A percentile compares a stretch with the other conserved stretches of the same genome.
Conservation (phyloP, 1,140 invertebrate species). For the Rhynchophorus ferrugineus region DNA sequence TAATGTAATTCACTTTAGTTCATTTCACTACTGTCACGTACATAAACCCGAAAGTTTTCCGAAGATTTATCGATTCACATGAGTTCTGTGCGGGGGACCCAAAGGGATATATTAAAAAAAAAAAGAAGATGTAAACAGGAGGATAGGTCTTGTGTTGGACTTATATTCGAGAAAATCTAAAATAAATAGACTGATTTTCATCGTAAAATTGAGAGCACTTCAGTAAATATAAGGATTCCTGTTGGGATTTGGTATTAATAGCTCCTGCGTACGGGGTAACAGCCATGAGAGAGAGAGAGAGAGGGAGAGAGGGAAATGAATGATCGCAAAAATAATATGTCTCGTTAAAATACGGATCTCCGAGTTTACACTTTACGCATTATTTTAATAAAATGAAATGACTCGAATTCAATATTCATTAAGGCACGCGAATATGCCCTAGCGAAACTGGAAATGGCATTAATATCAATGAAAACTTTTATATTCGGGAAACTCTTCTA, state of each 20-base stretch:
- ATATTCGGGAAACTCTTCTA: too few relatives aligned
- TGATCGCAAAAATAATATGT: constrained; percentile 17
- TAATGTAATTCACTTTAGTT: too few relatives aligned
- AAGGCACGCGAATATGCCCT: constrained; percentile 1
- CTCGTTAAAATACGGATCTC: constrained; percentile 10
- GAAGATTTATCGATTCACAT: too few relatives aligned
- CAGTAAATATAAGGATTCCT: constrained; percentile 7
- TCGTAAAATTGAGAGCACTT: constrained; percentile 14
- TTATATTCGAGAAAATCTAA: background rate
- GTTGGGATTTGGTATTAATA: constrained; percentile 17
- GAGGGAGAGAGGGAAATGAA: too few relatives aligned
- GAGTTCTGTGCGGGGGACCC: too few relatives aligned
- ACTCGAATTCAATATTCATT: constrained; percentile 9
- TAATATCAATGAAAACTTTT: background rate
- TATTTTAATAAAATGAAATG: constrained; percentile 17
- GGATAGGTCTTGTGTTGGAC: background rate
- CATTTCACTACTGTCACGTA: too few relatives aligned
- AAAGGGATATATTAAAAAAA: background rate
- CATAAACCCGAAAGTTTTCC: too few relatives aligned
- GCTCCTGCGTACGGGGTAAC: constrained; percentile 2
- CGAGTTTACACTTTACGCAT: constrained; percentile 9
- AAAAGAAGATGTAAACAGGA: too few relatives aligned
- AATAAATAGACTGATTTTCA: background rate
- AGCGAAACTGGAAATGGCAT: background rate
- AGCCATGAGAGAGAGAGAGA: constrained; percentile 8